phyloP scores from a whole-genome alignment of 2,888 invertebrate genomes.

The Drosophila siamana region DNA sequence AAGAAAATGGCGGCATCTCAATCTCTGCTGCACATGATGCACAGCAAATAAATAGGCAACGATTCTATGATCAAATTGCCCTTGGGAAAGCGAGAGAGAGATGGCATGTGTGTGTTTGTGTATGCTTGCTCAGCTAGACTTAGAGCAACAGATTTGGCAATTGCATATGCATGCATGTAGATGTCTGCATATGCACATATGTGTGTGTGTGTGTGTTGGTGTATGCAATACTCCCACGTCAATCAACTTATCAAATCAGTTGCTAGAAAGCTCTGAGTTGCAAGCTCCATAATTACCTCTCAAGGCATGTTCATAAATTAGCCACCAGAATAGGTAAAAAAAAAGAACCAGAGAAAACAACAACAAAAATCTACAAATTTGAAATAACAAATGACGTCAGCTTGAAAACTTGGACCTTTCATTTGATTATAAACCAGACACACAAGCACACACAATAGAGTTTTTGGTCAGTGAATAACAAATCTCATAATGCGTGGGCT shows the following conservation, averaged over 20 bases:
- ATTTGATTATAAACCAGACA: conserved; percentile 41
- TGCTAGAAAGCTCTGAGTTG: conserved; percentile 33
- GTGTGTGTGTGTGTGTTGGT: conserved; percentile 1
- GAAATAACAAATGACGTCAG: conserved; percentile 58
- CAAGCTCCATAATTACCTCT: conserved; percentile 47
- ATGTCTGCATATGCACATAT: not conserved
- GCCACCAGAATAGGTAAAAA: conserved; percentile 54
- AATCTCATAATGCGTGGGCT: conserved; percentile 29
- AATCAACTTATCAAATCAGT: conserved; percentile 44
- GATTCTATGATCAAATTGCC: conserved; percentile 8
- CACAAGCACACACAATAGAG: conserved; percentile 34
- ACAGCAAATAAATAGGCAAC: conserved; percentile 13
- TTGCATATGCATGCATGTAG: not conserved
- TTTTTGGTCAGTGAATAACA: conserved; percentile 27
- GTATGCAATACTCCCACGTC: conserved; percentile 39
- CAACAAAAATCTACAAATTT: conserved; percentile 23
- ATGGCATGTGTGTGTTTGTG: not conserved
- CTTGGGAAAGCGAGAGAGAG: not conserved
- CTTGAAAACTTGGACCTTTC: conserved; percentile 38
- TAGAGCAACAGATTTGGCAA: conserved; percentile 1
- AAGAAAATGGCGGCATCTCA: not conserved
- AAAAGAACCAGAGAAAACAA: not conserved
- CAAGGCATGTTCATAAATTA: conserved; percentile 56
- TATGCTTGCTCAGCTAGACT: not conserved
- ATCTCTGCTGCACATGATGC: not conserved